Evolutionary conservation across 2,888 invertebrate species (phyloP).

Genomic region (Thymelicus acteon): DNA sequence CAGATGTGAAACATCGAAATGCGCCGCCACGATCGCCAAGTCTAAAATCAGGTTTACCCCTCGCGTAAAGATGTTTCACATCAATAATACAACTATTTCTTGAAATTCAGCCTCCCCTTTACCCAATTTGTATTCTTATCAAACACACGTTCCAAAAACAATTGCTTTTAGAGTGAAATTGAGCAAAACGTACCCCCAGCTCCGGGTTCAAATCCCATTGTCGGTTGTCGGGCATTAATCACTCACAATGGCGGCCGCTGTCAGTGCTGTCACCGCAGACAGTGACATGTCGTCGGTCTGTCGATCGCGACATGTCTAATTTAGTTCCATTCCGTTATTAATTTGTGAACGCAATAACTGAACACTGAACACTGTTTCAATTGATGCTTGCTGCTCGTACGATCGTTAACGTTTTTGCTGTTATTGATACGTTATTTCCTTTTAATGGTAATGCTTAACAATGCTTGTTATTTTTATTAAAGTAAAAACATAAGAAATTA

Average conservation of each 20-base stretch:
- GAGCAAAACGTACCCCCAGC: background rate
- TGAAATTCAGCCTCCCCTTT: too few relatives aligned
- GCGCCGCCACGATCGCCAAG: too few relatives aligned
- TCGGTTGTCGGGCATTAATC: slow-evolving; percentile 39
- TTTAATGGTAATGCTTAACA: background rate
- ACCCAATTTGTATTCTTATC: too few relatives aligned
- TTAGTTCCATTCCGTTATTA: slow-evolving; percentile 41
- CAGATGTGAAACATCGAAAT: too few relatives aligned
- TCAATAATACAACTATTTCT: too few relatives aligned
- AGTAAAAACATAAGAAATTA: too few relatives aligned
- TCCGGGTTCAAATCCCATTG: slow-evolving; percentile 17
- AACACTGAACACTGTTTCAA: slow-evolving; percentile 8
- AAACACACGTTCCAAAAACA: background rate
- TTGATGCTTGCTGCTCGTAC: background rate
- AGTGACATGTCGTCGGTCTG: slow-evolving; percentile 43
- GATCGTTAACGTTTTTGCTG: background rate
- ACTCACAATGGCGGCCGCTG: slow-evolving; percentile 39
- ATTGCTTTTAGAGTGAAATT: background rate
- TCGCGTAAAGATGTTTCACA: too few relatives aligned
- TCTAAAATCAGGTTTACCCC: too few relatives aligned
- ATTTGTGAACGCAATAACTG: slow-evolving; percentile 30
- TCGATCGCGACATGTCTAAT: slow-evolving; percentile 43
- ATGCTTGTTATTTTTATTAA: background rate
- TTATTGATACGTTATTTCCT: slow-evolving; percentile 6
- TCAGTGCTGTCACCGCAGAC: slow-evolving; percentile 40